Evolutionary conservation across 2,797 vertebrate species (phyloP), one percentile per base, ranked within the genome.

Genomic region (Danio choprae): DNA sequence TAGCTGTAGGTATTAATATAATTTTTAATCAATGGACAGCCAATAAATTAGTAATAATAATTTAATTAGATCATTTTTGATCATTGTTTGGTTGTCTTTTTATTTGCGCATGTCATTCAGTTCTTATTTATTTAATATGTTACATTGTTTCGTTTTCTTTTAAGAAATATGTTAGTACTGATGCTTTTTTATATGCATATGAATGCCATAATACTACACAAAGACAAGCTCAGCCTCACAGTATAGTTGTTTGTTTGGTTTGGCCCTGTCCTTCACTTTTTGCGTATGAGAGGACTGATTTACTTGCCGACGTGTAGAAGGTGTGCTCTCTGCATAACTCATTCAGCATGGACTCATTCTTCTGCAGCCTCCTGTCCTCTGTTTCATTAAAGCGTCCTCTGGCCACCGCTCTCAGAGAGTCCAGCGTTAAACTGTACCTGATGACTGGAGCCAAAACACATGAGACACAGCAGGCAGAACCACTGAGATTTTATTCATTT

Each of bases 241-340:
- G 10, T 10, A 46, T 11, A 44, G 15, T 44, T 6, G 40, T 22
- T 16, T 58, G 4, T 20, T 29, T 29, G 29, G 29, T 29, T 29
- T 29, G 29, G 29, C 29, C 29, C 29, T 29, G 29, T 29, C 18
- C 4, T 50, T 41, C 12, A 46, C 44, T 7, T 29, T 29, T 13
- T 79, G 75, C 15, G 20, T 56, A 40, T 56, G 81, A 74, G 83
- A 90, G 86, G 89, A 89, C 90, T 88, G 91, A 92, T 95, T 94
- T 94, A 96, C 97, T 98, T 97, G 91, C 98, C 96, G 95, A 96
- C 95, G 98, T 97, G 91, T 96, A 95, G 93, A 99, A 97, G 90
- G 82, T 91, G 83, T 96, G 93, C 4, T 90, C 88, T 16, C 65
- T 85, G 90, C 91, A 95, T 85, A 94, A 76, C 40, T 77, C 60